Evolutionary conservation across 2,113 vertebrate species (phyloP).

Genomic region (Sterrhoptilus dennistouni): DNA sequence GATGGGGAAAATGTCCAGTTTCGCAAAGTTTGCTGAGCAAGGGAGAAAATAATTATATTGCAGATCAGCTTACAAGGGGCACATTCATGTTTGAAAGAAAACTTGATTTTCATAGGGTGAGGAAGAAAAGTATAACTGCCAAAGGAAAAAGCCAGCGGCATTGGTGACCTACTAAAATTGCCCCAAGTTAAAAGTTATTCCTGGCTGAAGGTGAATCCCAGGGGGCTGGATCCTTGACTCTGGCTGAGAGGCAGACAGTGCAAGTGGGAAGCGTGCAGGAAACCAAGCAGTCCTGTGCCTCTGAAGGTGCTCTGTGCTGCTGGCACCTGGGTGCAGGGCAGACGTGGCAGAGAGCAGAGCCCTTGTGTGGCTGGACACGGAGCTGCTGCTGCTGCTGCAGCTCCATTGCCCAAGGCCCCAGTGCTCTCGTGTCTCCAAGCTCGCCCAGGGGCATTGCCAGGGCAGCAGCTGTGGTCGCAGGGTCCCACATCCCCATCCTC

Average conservation of each 20-base stretch:
- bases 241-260: not conserved
- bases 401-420: accelerated
- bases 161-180: not conserved
- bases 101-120: constrained; percentile 4
- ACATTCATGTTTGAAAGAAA: constrained; percentile 53
- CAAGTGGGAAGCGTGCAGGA: not conserved
- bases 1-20: constrained; percentile 46
- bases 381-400: accelerated
- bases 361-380: not conserved
- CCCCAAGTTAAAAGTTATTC: constrained; percentile 24
- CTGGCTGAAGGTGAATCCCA: not conserved
- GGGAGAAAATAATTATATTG: constrained; percentile 65
- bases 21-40: constrained; percentile 64
- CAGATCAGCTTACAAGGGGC: constrained; percentile 50
- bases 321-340: accelerated
- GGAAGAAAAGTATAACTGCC: not conserved
- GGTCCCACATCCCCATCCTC: accelerated
- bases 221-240: not conserved
- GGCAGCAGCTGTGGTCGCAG: not conserved
- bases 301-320: not conserved
- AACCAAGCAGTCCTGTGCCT: not conserved
- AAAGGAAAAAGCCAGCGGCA: not conserved
- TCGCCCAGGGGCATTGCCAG: accelerated
- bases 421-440: accelerated
- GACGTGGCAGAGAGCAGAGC: not conserved